phyloP scores from a whole-genome alignment of 1,140 invertebrate genomes.

The Globodera rostochiensis region DNA sequence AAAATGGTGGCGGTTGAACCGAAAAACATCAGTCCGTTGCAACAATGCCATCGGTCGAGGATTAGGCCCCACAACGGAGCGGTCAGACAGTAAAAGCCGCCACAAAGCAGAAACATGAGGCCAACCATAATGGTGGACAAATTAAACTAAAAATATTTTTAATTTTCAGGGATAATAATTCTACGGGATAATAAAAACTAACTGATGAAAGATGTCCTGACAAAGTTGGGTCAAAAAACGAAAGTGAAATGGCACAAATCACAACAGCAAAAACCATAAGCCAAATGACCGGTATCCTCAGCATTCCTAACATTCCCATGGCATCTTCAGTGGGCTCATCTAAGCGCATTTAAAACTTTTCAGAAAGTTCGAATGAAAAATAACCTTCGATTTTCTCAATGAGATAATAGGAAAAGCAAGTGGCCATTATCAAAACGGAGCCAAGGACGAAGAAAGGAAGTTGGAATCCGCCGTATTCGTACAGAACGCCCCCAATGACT shows the following conservation, averaged over 20 bases:
- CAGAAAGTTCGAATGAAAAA: not conserved
- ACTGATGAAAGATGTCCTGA: slow-evolving; percentile 58
- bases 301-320: slow-evolving; percentile 53
- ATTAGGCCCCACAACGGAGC: slow-evolving; percentile 77
- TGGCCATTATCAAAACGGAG: slow-evolving; percentile 76
- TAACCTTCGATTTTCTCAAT: slow-evolving; percentile 70
- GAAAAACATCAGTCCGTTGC: slow-evolving; percentile 56
- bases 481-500: slow-evolving; percentile 59
- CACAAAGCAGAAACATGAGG: slow-evolving; percentile 80
- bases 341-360: slow-evolving; percentile 43
- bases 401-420: slow-evolving; percentile 76
- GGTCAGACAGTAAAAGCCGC: slow-evolving; percentile 77
- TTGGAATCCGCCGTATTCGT: slow-evolving; percentile 76
- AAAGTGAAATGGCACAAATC: slow-evolving; percentile 63
- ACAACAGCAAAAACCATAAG: slow-evolving; percentile 61
- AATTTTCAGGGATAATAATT: slow-evolving; percentile 3
- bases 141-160: slow-evolving; percentile 69
- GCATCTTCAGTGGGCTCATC: slow-evolving; percentile 68
- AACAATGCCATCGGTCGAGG: slow-evolving; percentile 56
- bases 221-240: slow-evolving; percentile 63
- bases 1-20: slow-evolving; percentile 59
- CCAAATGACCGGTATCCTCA: slow-evolving; percentile 59
- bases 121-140: slow-evolving; percentile 77
- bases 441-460: slow-evolving; percentile 84
- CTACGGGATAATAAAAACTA: slow-evolving; percentile 8